Evolutionary conservation across 2,888 invertebrate species (phyloP), one percentile per base, ranked within the genome.

Genomic region (Drosophila limbata): DNA sequence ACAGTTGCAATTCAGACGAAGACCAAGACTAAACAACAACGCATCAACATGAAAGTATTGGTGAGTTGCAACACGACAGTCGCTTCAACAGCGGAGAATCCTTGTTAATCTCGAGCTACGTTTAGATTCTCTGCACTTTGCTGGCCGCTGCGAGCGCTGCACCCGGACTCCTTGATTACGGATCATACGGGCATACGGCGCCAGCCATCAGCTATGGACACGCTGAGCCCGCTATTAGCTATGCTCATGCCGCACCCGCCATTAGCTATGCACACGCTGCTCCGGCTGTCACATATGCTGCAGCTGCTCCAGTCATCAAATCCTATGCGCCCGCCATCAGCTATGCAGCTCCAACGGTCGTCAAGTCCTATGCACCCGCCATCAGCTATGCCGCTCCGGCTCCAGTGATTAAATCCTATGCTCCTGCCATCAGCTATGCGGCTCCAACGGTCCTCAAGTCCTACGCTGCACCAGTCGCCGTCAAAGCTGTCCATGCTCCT

Each of bases 81-180:
- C 48, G 13, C 3, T 4, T 21, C 37, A 4, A 9, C 11, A 15
- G 4, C 11, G 15, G 21, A 21, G 21, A 21, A 51, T 51, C 21
- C 51, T 50, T 33, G 19, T 10, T 51, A n/a, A 37, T 37, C n/a
- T 37, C 21, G 8, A 4, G 5, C 10, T 3, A 2, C 21, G 4
- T 5, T 3, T 17, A 92, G 92, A 88, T 92, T 73, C 79, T 92
- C 52, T 68, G 68, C 57, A 72, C 74, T 42, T 56, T 79, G 64
- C 40, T 85, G 76, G 83, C 83, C 37, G 81, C 53, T 31, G 86
- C 73, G 1, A 74, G 57, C 39, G 85, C 92, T 31, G 88, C 88
- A 50, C 92, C 92, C 47, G 92, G 88, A n/a, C 65, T 91, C 25
- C 84, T 84, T 31, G 88, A 88, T 45, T 79, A 76, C 15, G 89